These are phyloP conservation scores for Geodia barretti DNA, from an alignment of 37 sponge, comb jelly and placozoan genomes.

Conservation along the genomic window DNA sequence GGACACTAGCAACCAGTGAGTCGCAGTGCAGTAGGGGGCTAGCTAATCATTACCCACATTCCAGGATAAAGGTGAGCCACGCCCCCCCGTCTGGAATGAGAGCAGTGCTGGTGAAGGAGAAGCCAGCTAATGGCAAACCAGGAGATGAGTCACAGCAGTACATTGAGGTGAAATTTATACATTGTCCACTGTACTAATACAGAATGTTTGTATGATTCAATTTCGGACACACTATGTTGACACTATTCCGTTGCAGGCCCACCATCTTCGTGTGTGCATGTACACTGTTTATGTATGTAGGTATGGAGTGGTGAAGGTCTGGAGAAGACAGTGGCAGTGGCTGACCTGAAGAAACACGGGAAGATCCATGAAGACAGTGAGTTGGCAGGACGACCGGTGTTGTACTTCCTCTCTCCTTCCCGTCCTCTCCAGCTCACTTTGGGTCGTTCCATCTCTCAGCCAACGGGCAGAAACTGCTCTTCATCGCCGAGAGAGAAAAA, in stretches of 20 bases:
- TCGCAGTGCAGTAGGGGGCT: neutral
- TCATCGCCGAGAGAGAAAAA: conserved; percentile 88
- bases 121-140: conserved; percentile 11
- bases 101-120: conserved; percentile 59
- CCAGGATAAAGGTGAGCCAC: conserved; percentile 36
- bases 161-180: conserved; percentile 52
- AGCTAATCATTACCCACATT: neutral
- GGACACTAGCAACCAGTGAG: conserved; percentile 42
- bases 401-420: neutral
- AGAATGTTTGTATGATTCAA: too few species aligned
- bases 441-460: conserved; percentile 54
- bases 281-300: conserved; percentile 14
- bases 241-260: too few species aligned
- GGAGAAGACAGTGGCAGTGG: conserved; percentile 48
- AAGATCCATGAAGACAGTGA: conserved; percentile 62
- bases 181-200: too few species aligned
- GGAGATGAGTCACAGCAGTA: conserved; percentile 48
- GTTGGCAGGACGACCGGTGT: neutral
- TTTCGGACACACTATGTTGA: neutral
- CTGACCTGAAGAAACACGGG: conserved; percentile 62
- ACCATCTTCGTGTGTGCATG: too few species aligned
- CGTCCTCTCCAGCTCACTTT: conserved; percentile 29
- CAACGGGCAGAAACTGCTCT: conserved; percentile 76
- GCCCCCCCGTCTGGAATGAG: conserved; percentile 1
- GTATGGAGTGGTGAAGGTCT: conserved; percentile 31